phyloP scores from a whole-genome alignment of 1,140 invertebrate species.

The Dryas iulia region DNA sequence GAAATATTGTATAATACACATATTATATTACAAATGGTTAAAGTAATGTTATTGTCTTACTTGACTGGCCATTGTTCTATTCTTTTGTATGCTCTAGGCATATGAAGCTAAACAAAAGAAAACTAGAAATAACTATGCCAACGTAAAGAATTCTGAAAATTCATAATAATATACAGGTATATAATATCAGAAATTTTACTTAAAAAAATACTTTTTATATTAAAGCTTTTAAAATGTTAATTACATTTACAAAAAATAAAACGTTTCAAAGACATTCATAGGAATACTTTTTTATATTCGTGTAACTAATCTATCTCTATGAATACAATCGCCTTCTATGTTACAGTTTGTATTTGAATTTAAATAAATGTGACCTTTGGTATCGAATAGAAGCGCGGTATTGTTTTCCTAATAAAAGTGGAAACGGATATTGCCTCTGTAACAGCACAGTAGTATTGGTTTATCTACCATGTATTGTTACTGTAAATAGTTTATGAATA shows the following conservation, averaged over 20 bases:
- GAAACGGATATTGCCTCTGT: slow-evolving; percentile 14
- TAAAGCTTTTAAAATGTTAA: too few species aligned
- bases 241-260: too few species aligned
- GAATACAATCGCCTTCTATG: neutral
- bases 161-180: too few species aligned
- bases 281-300: neutral
- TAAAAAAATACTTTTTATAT: too few species aligned
- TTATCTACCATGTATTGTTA: neutral
- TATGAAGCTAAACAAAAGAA: neutral
- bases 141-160: neutral
- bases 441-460: slow-evolving; percentile 2
- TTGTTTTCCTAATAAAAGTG: slow-evolving; percentile 14
- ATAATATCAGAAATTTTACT: too few species aligned
- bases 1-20: neutral
- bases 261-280: neutral
- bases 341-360: neutral
- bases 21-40: slow-evolving; percentile 3
- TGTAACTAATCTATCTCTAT: neutral
- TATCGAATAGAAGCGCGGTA: neutral
- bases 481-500: neutral
- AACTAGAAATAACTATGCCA: neutral
- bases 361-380: slow-evolving; percentile 10
- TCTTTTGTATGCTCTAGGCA: neutral
- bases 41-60: neutral
- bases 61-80: neutral